Evolutionary conservation across 2,888 invertebrate species (phyloP).

Genomic region (Orchestes rusci): DNA sequence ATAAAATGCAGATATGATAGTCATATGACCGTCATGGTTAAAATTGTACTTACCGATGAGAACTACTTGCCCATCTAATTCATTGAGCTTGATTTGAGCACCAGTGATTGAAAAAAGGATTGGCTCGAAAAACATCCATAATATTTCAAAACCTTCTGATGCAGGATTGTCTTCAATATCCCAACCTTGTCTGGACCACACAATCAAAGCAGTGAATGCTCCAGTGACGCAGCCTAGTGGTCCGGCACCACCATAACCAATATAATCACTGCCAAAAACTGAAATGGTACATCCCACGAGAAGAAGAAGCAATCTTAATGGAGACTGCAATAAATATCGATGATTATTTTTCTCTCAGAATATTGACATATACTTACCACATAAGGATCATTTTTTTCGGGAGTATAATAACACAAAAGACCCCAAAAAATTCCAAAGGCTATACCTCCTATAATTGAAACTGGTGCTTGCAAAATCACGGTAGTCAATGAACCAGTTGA

Average conservation of each 20-base stretch:
- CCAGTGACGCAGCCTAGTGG: conserved; percentile 78
- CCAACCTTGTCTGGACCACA: conserved; percentile 46
- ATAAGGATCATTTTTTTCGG: conserved; percentile 75
- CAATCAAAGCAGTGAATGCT: conserved; percentile 70
- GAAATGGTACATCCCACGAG: conserved; percentile 75
- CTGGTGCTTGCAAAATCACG: conserved; percentile 66
- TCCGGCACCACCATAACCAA: conserved; percentile 66
- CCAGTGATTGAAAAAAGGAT: conserved; percentile 91
- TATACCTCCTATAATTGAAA: conserved; percentile 67
- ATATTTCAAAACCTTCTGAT: conserved; percentile 77
- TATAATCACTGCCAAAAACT: conserved; percentile 77
- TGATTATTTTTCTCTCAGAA: not conserved
- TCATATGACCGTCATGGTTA: too few relatives aligned
- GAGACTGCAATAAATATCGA: conserved; percentile 45
- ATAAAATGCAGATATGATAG: too few relatives aligned
- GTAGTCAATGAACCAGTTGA: conserved; percentile 64
- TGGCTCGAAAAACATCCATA: conserved; percentile 96
- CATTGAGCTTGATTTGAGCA: conserved; percentile 75
- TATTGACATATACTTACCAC: conserved; percentile 44
- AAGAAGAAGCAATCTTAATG: conserved; percentile 70
- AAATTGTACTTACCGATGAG: conserved; percentile 55
- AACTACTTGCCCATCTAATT: conserved; percentile 63
- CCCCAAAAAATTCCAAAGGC: conserved; percentile 79
- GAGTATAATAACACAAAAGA: conserved; percentile 69
- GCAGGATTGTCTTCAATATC: conserved; percentile 83